These are phyloP conservation scores for Platypus cylindrus DNA, from an alignment of 2,888 invertebrate species.

Conservation along the genomic window DNA sequence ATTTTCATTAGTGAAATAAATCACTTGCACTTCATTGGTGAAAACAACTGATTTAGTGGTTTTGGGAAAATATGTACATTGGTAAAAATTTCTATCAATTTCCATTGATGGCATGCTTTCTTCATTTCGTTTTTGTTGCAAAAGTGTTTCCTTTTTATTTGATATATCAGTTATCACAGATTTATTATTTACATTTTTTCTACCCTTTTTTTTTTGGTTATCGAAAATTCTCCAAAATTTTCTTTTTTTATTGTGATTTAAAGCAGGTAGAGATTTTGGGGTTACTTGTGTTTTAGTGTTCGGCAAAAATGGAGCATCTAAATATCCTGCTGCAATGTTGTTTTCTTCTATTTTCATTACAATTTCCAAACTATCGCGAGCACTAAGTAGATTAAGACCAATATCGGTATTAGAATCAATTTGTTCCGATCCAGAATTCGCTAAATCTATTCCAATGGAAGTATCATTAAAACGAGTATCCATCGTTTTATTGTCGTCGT, in stretches of 20 bases:
- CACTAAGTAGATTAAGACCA: constrained; percentile 20
- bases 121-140: constrained; percentile 4
- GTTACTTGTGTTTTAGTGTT: constrained; percentile 13
- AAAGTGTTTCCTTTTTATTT: constrained; percentile 12
- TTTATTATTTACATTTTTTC: constrained; percentile 25
- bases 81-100: constrained; percentile 18
- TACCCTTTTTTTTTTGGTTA: constrained; percentile 25
- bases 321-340: too few relatives aligned
- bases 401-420: constrained; percentile 9
- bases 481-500: too few relatives aligned
- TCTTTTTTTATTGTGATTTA: constrained; percentile 18
- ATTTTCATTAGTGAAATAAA: constrained; percentile 48
- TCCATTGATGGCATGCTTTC: constrained; percentile 11
- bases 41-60: constrained; percentile 36
- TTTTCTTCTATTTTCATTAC: constrained; percentile 23
- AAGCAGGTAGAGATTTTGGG: constrained; percentile 20
- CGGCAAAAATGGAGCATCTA: too few relatives aligned
- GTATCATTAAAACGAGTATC: too few relatives aligned
- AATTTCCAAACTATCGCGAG: constrained; percentile 28
- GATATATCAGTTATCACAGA: constrained; percentile 11
- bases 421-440: constrained; percentile 14
- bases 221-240: constrained; percentile 29
- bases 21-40: constrained; percentile 44
- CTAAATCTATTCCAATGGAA: constrained; percentile 17
- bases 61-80: constrained; percentile 30